Percentiles rank a stretch among this genome's conserved stretches.
phyloP scores from a whole-genome alignment of 1,140 invertebrate species.

The Pomacea maculata region DNA sequence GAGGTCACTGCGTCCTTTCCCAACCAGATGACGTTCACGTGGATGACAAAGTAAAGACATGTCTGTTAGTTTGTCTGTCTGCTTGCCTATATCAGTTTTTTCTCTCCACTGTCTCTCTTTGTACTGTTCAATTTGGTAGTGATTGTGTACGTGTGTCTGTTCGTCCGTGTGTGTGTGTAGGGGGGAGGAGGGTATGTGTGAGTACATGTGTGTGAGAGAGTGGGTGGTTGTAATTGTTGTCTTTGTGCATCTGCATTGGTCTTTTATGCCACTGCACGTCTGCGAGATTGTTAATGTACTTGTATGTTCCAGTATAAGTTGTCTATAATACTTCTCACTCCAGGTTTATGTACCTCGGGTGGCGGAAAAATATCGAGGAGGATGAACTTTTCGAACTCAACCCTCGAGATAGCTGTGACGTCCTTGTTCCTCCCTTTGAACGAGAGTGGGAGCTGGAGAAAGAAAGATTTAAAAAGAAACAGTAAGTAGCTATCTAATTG shows the following conservation, averaged over 20 bases:
- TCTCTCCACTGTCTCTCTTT: no score
- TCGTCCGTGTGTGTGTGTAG: background rate
- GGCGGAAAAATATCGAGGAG: constrained; percentile 79
- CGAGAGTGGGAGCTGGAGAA: constrained; percentile 78
- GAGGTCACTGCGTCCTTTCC: constrained; percentile 86
- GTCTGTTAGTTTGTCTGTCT: no score
- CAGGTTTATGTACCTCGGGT: constrained; percentile 81
- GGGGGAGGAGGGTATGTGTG: background rate
- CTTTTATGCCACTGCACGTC: background rate
- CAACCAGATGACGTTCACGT: constrained; percentile 85
- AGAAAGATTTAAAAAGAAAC: constrained; percentile 16
- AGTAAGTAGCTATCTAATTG: background rate
- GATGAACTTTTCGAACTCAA: constrained; percentile 91
- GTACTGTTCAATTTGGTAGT: no score
- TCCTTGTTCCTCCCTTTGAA: constrained; percentile 85
- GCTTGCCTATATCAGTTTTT: no score
- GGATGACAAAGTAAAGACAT: constrained; percentile 78
- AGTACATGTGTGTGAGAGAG: background rate
- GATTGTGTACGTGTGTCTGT: background rate
- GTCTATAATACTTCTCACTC: background rate
- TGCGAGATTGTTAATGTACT: no score
- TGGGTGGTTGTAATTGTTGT: background rate
- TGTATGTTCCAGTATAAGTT: no score
- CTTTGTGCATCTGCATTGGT: no score
- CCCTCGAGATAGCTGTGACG: constrained; percentile 80